These are phyloP conservation scores for Halcyon badia DNA, from an alignment of 2,797 vertebrate genomes.

Conservation along the genomic window DNA sequence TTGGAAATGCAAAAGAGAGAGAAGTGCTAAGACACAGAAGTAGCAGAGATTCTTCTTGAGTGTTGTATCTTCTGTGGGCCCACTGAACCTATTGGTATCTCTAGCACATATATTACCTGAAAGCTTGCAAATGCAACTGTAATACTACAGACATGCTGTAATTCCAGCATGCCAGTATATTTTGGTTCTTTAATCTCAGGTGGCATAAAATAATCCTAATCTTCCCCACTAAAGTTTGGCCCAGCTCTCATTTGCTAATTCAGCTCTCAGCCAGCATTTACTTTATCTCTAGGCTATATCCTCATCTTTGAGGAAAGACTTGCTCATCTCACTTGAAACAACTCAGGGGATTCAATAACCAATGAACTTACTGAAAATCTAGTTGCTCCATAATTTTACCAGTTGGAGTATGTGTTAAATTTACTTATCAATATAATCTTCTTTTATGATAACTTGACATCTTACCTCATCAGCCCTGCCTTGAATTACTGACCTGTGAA, in stretches of 20 bases:
- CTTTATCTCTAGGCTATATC: not conserved
- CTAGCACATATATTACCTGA: not conserved
- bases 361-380: conserved; percentile 26
- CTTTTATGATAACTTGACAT: not conserved
- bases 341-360: not conserved
- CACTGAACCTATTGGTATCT: not conserved
- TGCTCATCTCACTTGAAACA: not conserved
- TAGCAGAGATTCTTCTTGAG: not conserved
- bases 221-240: not conserved
- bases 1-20: not conserved
- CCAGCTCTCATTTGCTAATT: not conserved
- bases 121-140: not conserved
- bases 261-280: not conserved
- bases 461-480: not conserved
- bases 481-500: conserved; percentile 5
- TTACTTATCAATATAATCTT: not conserved
- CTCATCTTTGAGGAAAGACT: not conserved
- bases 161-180: not conserved
- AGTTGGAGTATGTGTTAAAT: not conserved
- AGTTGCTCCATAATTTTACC: not conserved
- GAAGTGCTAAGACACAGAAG: not conserved
- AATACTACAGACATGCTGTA: not conserved
- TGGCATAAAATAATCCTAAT: conserved; percentile 6
- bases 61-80: not conserved
- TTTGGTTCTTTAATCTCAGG: not conserved